Base-by-base conservation (phyloP, 2,888 invertebrate species). In the Drosophila anomalata region DNA sequence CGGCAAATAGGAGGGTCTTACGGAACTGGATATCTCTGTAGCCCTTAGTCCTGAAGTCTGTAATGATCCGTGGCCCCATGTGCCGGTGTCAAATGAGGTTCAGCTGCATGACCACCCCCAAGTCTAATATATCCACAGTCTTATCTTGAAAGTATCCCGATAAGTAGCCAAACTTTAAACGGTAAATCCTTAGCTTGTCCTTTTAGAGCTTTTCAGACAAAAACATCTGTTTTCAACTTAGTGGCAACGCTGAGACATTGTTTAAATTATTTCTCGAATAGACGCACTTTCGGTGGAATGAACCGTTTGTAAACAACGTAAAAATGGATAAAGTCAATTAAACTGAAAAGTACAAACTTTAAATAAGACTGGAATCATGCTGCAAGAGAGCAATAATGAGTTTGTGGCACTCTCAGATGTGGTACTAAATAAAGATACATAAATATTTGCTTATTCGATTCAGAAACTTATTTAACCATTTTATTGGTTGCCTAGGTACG, bases 401-500 rank as follows among this genome's bases (percentile, higher is more conserved):
- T 74, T 78, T 53, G 66, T 85, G 11, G 41, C 65, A 47, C 86
- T 84, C 7, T 85, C 79, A 2, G 88, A 84, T 36, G 66, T 87
- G 87, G 84, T 84, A 81, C 52, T 11, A 9, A 8, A 48, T 2
- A 11, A 8, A 48, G 0, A 9, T 29, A 29, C 9, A 29, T 29
- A 42, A 31, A 8, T 1, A 6, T 3, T n/a, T 14, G 3, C 0
- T 14, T 46, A n/a, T 46, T 44, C 22, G n/a, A 44, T 14, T 2
- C 3, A 7, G 9, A 2, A 29, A 44, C n/a, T 17, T 6, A 1
- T 24, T 0, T 4, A 12, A 29, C 5, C 7, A 5, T 4, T 17
- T 52, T 8, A 0, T 17, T 31, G 12, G 12, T 11, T 24, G 5
- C 20, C 3, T 47, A 90, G 90, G 91, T 91, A 12, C 89, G 91